Evolutionary conservation across 2,113 vertebrate species (phyloP).

Genomic region (Tricholaema leucomelas): DNA sequence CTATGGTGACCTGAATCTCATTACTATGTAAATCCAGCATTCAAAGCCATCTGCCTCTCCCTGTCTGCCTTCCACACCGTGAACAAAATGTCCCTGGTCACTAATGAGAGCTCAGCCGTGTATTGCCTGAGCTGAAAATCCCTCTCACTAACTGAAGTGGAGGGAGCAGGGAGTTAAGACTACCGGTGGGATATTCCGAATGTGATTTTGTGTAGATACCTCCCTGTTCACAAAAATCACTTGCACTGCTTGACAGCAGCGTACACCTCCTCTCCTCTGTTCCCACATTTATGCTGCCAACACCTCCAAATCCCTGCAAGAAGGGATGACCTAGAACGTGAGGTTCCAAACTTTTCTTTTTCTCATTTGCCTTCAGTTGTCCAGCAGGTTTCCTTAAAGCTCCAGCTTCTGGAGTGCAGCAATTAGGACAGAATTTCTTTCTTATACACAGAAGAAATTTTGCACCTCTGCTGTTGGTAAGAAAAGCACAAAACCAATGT

Average conservation of each 20-base stretch:
- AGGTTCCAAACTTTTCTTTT: not conserved
- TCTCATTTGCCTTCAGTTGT: not conserved
- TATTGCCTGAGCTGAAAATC: conserved; percentile 22
- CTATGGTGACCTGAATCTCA: conserved; percentile 68
- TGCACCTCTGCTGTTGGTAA: not conserved
- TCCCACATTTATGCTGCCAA: not conserved
- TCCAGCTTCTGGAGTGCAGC: not conserved
- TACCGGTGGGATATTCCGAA: not conserved
- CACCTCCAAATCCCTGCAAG: not conserved
- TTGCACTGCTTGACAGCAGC: not conserved
- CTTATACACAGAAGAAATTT: not conserved
- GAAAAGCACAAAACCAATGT: not conserved
- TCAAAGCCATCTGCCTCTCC: conserved; percentile 69
- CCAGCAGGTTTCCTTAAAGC: not conserved
- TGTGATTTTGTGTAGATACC: not conserved
- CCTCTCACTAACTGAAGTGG: conserved; percentile 12
- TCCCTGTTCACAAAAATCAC: not conserved
- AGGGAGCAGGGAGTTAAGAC: not conserved
- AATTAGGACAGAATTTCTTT: not conserved
- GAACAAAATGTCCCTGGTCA: conserved; percentile 43
- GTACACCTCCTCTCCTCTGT: not conserved
- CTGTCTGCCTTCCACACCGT: conserved; percentile 46
- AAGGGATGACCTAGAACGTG: not conserved
- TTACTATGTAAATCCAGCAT: conserved; percentile 73
- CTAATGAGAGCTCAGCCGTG: conserved; percentile 43